Evolutionary conservation across 2,797 vertebrate genomes (phyloP).

Genomic region (Pyrrhura leucotis): DNA sequence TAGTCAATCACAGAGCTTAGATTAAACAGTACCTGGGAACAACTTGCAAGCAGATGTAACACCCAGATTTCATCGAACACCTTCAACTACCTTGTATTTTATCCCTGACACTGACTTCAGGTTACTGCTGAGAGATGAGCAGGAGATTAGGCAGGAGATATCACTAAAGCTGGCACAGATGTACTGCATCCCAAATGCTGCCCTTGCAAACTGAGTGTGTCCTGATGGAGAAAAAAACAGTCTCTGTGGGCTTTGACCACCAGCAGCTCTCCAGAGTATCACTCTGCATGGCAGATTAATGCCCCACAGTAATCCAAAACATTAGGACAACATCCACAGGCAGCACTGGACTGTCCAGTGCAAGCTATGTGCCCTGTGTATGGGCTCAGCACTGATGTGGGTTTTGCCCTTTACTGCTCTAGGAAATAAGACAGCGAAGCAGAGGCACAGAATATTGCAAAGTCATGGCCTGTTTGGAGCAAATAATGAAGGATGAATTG

Average conservation of each 20-base stretch:
- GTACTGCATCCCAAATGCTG: neutral
- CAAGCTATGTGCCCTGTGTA: neutral
- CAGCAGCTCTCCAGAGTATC: neutral
- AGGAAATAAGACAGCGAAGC: neutral
- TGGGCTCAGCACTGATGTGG: neutral
- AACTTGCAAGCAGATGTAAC: neutral
- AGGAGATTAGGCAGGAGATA: neutral
- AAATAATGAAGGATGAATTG: neutral
- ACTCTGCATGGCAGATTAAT: neutral
- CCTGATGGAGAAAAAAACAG: neutral
- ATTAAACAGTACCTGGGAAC: neutral
- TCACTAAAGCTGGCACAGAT: neutral
- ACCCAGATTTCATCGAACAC: neutral
- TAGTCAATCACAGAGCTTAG: neutral
- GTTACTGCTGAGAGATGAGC: neutral
- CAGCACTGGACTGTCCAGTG: neutral
- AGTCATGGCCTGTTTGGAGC: neutral
- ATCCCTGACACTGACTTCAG: neutral
- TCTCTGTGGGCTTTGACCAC: neutral
- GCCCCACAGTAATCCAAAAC: neutral
- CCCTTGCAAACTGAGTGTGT: neutral
- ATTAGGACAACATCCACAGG: neutral
- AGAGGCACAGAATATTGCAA: neutral
- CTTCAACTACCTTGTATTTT: neutral
- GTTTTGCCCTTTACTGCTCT: neutral